Percentiles rank a stretch among this genome's conserved stretches.
Conservation (phyloP, 2,113 vertebrate species). For the Lepus europaeus region DNA sequence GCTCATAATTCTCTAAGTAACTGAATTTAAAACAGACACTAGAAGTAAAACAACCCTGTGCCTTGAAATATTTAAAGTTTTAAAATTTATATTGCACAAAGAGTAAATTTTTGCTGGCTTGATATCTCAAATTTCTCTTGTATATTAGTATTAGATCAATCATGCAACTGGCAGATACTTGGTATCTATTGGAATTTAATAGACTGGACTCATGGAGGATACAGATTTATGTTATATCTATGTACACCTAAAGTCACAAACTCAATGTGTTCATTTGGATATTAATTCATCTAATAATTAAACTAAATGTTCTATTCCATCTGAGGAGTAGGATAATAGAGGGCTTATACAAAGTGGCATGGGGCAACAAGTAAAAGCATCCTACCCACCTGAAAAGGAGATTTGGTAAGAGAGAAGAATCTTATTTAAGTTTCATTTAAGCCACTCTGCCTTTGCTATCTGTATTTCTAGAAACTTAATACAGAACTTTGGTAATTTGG, state of each 20-base stretch:
- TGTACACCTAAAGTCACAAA: neutral
- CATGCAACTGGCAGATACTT: neutral
- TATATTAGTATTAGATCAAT: neutral
- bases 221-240: neutral
- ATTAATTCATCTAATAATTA: neutral
- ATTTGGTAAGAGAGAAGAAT: neutral
- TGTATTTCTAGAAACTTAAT: neutral
- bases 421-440: neutral
- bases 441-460: neutral
- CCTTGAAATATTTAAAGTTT: neutral
- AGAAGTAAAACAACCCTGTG: neutral
- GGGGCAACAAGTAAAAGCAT: neutral
- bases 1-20: neutral
- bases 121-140: neutral
- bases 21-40: constrained; percentile 42
- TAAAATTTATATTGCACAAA: neutral
- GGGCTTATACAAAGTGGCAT: neutral
- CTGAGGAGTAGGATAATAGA: neutral
- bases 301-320: neutral
- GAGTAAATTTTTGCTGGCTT: neutral
- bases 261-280: neutral
- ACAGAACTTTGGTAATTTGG: neutral
- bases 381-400: neutral
- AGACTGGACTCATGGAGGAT: neutral
- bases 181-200: neutral